Base-by-base conservation (phyloP, 2,888 invertebrate genomes). In the Caradrina kadenii region DNA sequence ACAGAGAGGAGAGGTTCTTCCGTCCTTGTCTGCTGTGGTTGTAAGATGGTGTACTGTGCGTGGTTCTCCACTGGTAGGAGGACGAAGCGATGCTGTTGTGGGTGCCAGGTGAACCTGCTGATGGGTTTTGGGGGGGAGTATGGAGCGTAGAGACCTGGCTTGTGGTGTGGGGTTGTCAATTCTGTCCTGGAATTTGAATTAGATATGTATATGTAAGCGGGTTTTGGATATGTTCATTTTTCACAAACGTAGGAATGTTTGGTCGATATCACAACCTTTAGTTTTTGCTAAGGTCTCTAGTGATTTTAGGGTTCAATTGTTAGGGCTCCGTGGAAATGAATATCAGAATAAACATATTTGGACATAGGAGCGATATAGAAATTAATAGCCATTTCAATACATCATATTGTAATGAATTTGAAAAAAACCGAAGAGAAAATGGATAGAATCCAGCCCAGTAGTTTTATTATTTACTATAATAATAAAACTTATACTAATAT, bases 81-180 rank as follows among this genome's bases (percentile, higher is more conserved):
- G 35, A 93, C 90, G 80, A 90, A 94, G 22, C 85, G 83, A 4
- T 90, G 86, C 26, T 89, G 84, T 66, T 89, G 88, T 19, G 89
- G 86, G 69, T 89, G 88, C 35, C 88, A 84, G 56, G 83, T 83
- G 63, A 85, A 80, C 49, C 92, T 83, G 50, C 92, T 93, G 50
- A 86, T 85, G 0, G 93, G 91, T 63, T 92, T 94, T 0, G 96
- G 96, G 0, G 96, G 96, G 1, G 89, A 84, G 13, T 88, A 86
- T 0, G 97, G 97, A 0, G 96, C 96, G 87, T 93, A 97, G 3
- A 96, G 87, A 0, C 96, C 97, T 1, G 96, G 96, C 50, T 89
- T 92, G 86, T 96, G 96, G 85, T 90, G 90, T 0, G 89, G 92
- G 0, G 96, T 96, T 0, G 96, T 96, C 59, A 85, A 59, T 7